phyloP scores from a whole-genome alignment of 2,888 invertebrate species.

The Agriopis leucophaearia region DNA sequence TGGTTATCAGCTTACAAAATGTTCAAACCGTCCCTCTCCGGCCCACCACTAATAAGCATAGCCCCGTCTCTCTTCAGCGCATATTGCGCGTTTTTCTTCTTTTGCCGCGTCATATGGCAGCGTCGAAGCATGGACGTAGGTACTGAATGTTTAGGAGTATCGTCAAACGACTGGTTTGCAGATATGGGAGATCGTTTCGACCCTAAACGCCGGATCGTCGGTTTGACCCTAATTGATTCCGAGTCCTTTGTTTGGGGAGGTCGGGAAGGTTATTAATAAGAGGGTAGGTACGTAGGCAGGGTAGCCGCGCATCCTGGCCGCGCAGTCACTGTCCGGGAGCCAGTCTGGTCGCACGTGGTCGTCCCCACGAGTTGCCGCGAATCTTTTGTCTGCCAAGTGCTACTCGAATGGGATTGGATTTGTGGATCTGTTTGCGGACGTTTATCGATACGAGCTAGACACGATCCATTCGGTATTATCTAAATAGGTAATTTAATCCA shows the following conservation, averaged over 20 bases:
- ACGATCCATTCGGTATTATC: slow-evolving; percentile 37
- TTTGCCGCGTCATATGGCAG: slow-evolving; percentile 84
- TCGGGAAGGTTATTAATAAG: slow-evolving; percentile 75
- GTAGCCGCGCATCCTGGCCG: slow-evolving; percentile 76
- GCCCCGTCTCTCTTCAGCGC: slow-evolving; percentile 75
- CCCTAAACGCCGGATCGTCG: slow-evolving; percentile 54
- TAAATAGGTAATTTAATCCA: slow-evolving; percentile 46
- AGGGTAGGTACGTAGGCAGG: slow-evolving; percentile 67
- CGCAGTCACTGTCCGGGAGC: slow-evolving; percentile 74
- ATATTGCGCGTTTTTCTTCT: slow-evolving; percentile 86
- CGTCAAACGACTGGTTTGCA: slow-evolving; percentile 60
- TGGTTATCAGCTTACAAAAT: slow-evolving; percentile 86
- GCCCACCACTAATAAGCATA: slow-evolving; percentile 70
- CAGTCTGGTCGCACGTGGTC: slow-evolving; percentile 76
- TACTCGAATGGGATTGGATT: slow-evolving; percentile 64
- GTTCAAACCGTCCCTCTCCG: slow-evolving; percentile 76
- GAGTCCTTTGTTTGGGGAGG: slow-evolving; percentile 79
- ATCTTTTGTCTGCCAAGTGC: slow-evolving; percentile 72
- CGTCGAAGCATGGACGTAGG: slow-evolving; percentile 72
- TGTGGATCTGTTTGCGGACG: slow-evolving; percentile 53
- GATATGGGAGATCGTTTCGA: slow-evolving; percentile 49
- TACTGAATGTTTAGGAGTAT: slow-evolving; percentile 68
- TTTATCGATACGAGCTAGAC: slow-evolving; percentile 41
- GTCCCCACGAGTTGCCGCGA: slow-evolving; percentile 65
- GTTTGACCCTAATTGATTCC: slow-evolving; percentile 75